Conservation (phyloP, 1,140 invertebrate species). For the Hylaeus volcanicus region DNA sequence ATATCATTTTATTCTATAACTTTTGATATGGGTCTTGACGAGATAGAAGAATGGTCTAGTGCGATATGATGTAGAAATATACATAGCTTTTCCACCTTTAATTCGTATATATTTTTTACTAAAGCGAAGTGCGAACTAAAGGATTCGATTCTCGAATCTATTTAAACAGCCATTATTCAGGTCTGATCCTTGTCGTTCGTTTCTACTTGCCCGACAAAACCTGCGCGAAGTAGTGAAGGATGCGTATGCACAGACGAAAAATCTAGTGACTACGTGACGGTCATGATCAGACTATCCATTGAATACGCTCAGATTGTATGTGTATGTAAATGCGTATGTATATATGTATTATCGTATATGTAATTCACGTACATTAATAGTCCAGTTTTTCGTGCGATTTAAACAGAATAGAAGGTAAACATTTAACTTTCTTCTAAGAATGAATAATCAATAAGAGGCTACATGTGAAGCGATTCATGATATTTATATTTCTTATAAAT, state of each 20-base stretch:
- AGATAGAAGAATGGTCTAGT: neutral
- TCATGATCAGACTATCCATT: constrained; percentile 18
- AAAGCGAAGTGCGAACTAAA: neutral
- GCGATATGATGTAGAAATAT: neutral
- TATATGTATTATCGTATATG: neutral
- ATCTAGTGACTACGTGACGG: neutral
- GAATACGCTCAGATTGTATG: neutral
- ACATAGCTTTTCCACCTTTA: constrained; percentile 21
- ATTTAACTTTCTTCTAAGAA: neutral
- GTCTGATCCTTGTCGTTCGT: neutral
- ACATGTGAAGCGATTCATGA: neutral
- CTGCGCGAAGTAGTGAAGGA: neutral
- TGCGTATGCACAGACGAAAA: neutral
- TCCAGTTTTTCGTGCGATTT: neutral
- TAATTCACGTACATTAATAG: neutral
- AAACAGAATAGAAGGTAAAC: constrained; percentile 2
- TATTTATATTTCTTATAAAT: constrained; percentile 31
- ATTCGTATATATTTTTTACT: constrained; percentile 29
- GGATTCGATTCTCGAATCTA: neutral
- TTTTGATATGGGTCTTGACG: constrained; percentile 1
- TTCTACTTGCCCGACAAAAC: neutral
- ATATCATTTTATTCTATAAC: constrained; percentile 7
- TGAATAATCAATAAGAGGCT: constrained; percentile 18
- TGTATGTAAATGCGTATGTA: neutral
- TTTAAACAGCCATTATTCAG: neutral